A percentile compares a stretch with the other conserved stretches of the same genome.
Conservation (phyloP, 2,797 vertebrate species). For the Natrix natrix region DNA sequence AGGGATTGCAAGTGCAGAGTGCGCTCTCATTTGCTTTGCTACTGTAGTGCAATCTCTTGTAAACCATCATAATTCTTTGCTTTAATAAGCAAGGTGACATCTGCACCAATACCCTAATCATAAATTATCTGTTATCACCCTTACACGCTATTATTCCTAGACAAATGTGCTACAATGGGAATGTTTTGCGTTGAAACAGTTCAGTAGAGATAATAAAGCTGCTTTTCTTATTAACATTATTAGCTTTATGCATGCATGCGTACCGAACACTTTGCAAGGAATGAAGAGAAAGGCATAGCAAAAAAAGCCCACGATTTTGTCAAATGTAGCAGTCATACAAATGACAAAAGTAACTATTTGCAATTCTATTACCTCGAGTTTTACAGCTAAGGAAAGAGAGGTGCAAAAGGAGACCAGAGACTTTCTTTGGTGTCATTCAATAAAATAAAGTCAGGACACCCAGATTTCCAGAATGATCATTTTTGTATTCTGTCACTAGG, state of each 20-base stretch:
- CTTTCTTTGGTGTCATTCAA: constrained; percentile 2
- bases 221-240: neutral
- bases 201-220: neutral
- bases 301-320: neutral
- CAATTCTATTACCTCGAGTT: neutral
- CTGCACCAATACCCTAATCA: neutral
- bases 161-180: neutral
- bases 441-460: neutral
- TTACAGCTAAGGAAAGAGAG: constrained; percentile 2
- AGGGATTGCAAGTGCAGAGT: neutral
- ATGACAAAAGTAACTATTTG: neutral
- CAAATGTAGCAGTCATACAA: neutral
- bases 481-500: constrained; percentile 32
- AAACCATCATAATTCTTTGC: neutral
- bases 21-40: neutral
- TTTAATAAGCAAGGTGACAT: neutral
- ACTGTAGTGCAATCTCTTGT: neutral
- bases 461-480: constrained; percentile 24
- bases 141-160: neutral
- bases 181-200: neutral
- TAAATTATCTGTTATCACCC: neutral
- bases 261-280: neutral
- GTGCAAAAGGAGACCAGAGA: neutral
- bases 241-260: neutral
- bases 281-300: neutral